Evolutionary conservation across 2,797 vertebrate genomes (phyloP).

Genomic region (Pogonophryne albipinna): DNA sequence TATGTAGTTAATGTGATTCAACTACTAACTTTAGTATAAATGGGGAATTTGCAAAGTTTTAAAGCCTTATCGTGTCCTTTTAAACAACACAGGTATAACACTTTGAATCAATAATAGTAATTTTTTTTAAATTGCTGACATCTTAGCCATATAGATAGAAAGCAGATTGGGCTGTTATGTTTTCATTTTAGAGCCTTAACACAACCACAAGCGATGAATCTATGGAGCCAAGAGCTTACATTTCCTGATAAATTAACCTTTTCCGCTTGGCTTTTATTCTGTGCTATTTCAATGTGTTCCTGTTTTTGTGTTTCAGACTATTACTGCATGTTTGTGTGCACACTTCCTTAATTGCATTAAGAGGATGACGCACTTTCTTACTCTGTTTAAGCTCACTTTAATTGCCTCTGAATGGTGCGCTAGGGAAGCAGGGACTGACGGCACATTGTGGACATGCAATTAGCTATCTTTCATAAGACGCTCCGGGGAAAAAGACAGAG

Average conservation of each 20-base stretch:
- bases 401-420: slow-evolving; percentile 88
- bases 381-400: slow-evolving; percentile 89
- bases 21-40: not conserved
- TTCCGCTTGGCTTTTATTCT: slow-evolving; percentile 46
- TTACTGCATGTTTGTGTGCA: slow-evolving; percentile 80
- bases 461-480: slow-evolving; percentile 83
- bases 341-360: slow-evolving; percentile 87
- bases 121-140: not conserved
- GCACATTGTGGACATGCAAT: slow-evolving; percentile 83
- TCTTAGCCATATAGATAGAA: not conserved
- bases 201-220: not conserved
- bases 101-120: not conserved
- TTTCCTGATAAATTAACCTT: slow-evolving; percentile 65
- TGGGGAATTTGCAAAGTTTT: no score
- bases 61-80: not conserved
- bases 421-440: slow-evolving; percentile 75
- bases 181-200: slow-evolving; percentile 11
- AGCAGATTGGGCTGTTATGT: slow-evolving; percentile 2
- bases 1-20: slow-evolving; percentile 9
- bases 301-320: slow-evolving; percentile 71
- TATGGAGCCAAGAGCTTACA: slow-evolving; percentile 34
- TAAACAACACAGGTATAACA: not conserved
- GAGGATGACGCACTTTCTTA: slow-evolving; percentile 89
- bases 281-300: slow-evolving; percentile 49
- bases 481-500: slow-evolving; percentile 65